Conservation (phyloP, 2,113 vertebrate genomes). For the Sturnus vulgaris region DNA sequence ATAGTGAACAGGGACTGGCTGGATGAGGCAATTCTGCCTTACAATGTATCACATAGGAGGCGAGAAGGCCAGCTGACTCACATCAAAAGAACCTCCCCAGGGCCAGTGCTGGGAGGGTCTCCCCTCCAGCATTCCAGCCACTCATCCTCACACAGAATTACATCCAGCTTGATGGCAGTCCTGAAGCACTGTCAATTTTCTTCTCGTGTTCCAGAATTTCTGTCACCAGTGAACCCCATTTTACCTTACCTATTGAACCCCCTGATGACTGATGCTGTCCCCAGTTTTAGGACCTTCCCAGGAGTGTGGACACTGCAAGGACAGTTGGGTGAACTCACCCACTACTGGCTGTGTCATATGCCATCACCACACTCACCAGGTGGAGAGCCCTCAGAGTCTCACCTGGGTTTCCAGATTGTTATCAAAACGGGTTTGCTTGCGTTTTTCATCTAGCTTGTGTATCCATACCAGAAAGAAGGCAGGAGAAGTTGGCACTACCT, state of each 20-base stretch:
- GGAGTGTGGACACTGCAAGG: neutral
- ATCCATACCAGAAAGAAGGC: neutral
- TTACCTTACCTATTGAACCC: neutral
- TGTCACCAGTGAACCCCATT: neutral
- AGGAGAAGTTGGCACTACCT: neutral
- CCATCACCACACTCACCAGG: neutral
- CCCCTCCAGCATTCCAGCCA: neutral
- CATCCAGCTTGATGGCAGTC: neutral
- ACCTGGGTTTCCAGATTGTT: neutral
- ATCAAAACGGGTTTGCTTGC: neutral
- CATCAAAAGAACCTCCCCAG: neutral
- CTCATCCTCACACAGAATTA: neutral
- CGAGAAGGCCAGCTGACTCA: neutral
- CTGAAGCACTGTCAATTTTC: neutral
- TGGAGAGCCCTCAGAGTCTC: neutral
- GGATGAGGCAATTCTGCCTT: neutral
- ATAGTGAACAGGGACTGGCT: neutral
- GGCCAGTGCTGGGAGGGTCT: fast-evolving
- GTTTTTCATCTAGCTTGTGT: neutral
- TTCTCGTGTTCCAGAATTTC: neutral
- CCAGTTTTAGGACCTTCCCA: neutral
- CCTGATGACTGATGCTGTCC: neutral
- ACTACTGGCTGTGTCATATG: neutral
- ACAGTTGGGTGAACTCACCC: neutral
- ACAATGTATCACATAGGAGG: fast-evolving